Evolutionary conservation across 2,888 invertebrate species (phyloP).

Genomic region (Rotaria sp.): DNA sequence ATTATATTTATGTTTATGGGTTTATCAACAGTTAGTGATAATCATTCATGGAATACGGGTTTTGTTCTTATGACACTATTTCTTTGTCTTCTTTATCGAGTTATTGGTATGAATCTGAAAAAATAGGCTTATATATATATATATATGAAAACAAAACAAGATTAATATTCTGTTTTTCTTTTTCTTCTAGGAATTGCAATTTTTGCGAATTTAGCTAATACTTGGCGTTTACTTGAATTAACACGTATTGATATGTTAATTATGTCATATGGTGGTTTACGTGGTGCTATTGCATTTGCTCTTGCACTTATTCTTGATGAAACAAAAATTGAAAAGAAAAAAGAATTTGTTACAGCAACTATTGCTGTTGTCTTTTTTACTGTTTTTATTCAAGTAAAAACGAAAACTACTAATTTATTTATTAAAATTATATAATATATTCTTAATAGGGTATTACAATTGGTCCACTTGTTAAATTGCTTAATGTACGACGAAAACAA

Average conservation of each 20-base stretch:
- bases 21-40: conserved; percentile 80
- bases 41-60: conserved; percentile 89
- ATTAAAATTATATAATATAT: not conserved
- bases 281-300: conserved; percentile 94
- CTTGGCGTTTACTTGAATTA: conserved; percentile 48
- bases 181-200: conserved; percentile 64
- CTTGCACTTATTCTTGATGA: conserved; percentile 67
- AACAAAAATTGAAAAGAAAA: conserved; percentile 72
- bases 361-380: conserved; percentile 95
- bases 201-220: conserved; percentile 78
- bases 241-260: conserved; percentile 69
- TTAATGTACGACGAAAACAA: conserved; percentile 36
- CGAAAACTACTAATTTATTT: not conserved
- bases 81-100: conserved; percentile 80
- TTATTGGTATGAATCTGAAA: conserved; percentile 61
- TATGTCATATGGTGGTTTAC: conserved; percentile 89
- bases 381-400: conserved; percentile 75
- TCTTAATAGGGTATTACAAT: conserved; percentile 30
- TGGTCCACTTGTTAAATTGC: conserved; percentile 34
- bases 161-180: conserved; percentile 81
- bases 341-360: conserved; percentile 92
- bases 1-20: conserved; percentile 99
- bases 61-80: conserved; percentile 84
- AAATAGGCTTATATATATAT: too few species aligned
- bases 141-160: conserved; percentile 90